phyloP scores from a whole-genome alignment of 2,113 vertebrate species.

The Nasalis larvatus region DNA sequence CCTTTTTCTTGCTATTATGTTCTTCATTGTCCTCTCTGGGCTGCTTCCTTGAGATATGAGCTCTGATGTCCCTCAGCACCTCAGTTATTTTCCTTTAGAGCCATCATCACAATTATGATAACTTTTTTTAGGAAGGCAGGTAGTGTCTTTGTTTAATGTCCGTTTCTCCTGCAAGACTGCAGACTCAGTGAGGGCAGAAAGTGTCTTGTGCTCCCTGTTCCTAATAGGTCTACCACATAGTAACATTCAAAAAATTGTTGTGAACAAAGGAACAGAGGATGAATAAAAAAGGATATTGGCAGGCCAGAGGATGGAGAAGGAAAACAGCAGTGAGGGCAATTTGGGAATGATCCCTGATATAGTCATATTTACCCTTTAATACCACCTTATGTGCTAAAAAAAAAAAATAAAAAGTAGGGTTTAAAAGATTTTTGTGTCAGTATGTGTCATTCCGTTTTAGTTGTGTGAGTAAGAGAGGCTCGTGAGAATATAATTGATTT shows the following conservation, averaged over 20 bases:
- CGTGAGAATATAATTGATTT: neutral
- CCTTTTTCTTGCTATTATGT: neutral
- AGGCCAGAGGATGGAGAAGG: neutral
- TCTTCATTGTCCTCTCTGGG: neutral
- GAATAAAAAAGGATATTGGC: neutral
- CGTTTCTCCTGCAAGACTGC: neutral
- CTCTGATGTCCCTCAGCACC: neutral
- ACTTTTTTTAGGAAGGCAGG: neutral
- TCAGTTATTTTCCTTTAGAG: neutral
- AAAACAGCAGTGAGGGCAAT: neutral
- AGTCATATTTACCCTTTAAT: neutral
- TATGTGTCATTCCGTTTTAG: neutral
- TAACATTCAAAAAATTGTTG: neutral
- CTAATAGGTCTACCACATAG: fast-evolving
- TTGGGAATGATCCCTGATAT: neutral
- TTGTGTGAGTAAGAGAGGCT: neutral
- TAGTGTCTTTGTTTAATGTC: neutral
- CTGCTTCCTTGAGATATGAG: neutral
- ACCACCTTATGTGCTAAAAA: neutral
- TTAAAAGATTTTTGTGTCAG: neutral
- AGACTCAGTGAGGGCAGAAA: neutral
- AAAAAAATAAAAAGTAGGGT: neutral
- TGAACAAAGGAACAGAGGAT: neutral
- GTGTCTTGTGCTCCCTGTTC: neutral
- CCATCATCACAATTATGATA: neutral